phyloP scores from a whole-genome alignment of 2,888 invertebrate species.

The Tetragnatha montana region DNA sequence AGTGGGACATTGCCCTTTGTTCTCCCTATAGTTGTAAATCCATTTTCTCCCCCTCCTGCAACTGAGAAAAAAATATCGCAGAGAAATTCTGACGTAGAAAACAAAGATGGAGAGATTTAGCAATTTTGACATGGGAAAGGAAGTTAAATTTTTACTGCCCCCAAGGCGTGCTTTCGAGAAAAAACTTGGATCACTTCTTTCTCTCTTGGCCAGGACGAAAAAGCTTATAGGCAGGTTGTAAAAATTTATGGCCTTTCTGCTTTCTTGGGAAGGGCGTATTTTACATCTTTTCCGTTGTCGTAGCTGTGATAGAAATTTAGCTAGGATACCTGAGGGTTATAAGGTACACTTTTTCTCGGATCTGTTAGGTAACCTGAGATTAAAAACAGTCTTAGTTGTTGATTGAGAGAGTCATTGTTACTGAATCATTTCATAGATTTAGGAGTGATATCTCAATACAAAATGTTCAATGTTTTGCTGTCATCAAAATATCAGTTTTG shows the following conservation, averaged over 20 bases:
- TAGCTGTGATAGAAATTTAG: background rate
- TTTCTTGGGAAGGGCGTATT: background rate
- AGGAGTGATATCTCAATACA: too few species aligned
- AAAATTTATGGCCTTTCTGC: background rate
- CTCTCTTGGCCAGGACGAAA: background rate
- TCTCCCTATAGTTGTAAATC: background rate
- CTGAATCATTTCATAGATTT: too few species aligned
- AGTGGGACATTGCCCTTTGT: background rate
- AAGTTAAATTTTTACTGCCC: background rate
- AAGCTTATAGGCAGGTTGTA: background rate
- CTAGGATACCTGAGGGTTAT: too few species aligned
- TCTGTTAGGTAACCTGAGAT: too few species aligned
- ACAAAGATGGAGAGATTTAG: slow-evolving; percentile 15
- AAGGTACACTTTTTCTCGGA: too few species aligned
- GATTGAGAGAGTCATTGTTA: too few species aligned
- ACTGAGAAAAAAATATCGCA: background rate
- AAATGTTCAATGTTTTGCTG: too few species aligned
- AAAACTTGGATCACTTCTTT: background rate
- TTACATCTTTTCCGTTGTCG: background rate
- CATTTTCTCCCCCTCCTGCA: background rate
- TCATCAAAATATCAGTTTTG: too few species aligned
- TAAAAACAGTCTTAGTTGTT: too few species aligned
- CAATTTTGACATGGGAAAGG: slow-evolving; percentile 4
- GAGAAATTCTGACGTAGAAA: background rate
- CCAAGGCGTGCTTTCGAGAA: background rate